These are phyloP conservation scores for Leucoraja erinaceus DNA, from an alignment of 2,113 vertebrate species.

Conservation along the genomic window DNA sequence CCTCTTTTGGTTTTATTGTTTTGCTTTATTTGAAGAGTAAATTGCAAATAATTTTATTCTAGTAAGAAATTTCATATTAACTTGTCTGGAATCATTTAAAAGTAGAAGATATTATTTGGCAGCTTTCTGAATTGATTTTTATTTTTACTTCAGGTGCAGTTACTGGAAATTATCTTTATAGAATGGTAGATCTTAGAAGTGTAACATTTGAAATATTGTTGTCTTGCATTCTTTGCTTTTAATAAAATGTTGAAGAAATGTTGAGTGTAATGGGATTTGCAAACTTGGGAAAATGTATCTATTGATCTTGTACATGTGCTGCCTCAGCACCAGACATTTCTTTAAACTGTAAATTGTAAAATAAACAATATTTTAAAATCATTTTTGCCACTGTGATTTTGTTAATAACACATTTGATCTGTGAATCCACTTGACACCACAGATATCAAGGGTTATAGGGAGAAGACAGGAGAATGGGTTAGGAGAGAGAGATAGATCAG, in stretches of 20 bases:
- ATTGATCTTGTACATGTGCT: neutral
- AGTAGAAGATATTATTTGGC: constrained; percentile 12
- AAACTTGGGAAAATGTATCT: constrained; percentile 22
- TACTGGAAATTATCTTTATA: constrained; percentile 36
- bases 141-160: constrained; percentile 21
- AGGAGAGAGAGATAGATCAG: too few relatives aligned
- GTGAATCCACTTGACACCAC: neutral
- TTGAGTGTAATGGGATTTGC: constrained; percentile 17
- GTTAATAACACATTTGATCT: neutral
- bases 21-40: constrained; percentile 13
- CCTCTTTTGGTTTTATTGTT: neutral
- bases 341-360: constrained; percentile 13
- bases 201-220: constrained; percentile 13
- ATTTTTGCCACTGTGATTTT: neutral
- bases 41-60: constrained; percentile 5
- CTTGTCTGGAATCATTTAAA: neutral
- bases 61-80: neutral
- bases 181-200: constrained; percentile 28
- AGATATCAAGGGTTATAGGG: too few relatives aligned
- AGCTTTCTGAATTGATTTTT: constrained; percentile 20
- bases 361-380: constrained; percentile 23
- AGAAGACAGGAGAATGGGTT: too few relatives aligned
- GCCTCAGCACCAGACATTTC: constrained; percentile 24
- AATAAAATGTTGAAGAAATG: constrained; percentile 11
- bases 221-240: constrained; percentile 30